A percentile compares a stretch with the other conserved stretches of the same genome.
Evolutionary conservation across 2,888 invertebrate species (phyloP).

Genomic region (Brachypterus glaber): DNA sequence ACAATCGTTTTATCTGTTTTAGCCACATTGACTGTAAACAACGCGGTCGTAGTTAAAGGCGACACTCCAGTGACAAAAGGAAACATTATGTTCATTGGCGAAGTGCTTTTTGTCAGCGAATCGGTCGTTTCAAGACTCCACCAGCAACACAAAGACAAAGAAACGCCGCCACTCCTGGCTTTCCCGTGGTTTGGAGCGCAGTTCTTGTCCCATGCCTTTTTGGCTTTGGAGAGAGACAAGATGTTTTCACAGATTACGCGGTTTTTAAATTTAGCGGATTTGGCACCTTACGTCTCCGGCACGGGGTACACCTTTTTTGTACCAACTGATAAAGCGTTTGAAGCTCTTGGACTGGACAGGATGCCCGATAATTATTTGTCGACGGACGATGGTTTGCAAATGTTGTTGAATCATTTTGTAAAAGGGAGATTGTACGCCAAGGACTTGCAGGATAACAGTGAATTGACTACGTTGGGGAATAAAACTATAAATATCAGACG

Average conservation of each 20-base stretch:
- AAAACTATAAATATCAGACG: slow-evolving; percentile 46
- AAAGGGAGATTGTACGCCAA: slow-evolving; percentile 51
- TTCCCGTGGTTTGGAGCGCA: slow-evolving; percentile 58
- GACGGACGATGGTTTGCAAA: slow-evolving; percentile 48
- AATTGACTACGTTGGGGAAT: slow-evolving; percentile 48
- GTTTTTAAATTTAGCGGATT: slow-evolving; percentile 53
- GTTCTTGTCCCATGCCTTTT: slow-evolving; percentile 53
- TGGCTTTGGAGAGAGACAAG: slow-evolving; percentile 49
- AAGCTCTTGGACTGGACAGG: slow-evolving; percentile 48
- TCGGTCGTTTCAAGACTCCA: slow-evolving; percentile 52
- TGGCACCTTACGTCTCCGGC: slow-evolving; percentile 52
- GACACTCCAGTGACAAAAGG: slow-evolving; percentile 51
- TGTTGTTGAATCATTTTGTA: slow-evolving; percentile 53
- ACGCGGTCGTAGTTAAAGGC: slow-evolving; percentile 50
- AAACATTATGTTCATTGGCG: slow-evolving; percentile 54
- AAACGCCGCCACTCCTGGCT: slow-evolving; percentile 53
- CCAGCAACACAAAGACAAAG: slow-evolving; percentile 54
- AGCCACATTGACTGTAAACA: slow-evolving; percentile 49
- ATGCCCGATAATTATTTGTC: slow-evolving; percentile 50
- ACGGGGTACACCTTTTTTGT: slow-evolving; percentile 62
- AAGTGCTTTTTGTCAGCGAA: slow-evolving; percentile 54
- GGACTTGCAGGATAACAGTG: slow-evolving; percentile 47
- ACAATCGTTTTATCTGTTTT: slow-evolving; percentile 20
- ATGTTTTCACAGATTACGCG: slow-evolving; percentile 49
- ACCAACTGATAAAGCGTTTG: slow-evolving; percentile 58